Percentiles rank a stretch among this genome's conserved stretches.
Conservation (phyloP, 2,888 invertebrate genomes). For the Amphiduros pacificus region DNA sequence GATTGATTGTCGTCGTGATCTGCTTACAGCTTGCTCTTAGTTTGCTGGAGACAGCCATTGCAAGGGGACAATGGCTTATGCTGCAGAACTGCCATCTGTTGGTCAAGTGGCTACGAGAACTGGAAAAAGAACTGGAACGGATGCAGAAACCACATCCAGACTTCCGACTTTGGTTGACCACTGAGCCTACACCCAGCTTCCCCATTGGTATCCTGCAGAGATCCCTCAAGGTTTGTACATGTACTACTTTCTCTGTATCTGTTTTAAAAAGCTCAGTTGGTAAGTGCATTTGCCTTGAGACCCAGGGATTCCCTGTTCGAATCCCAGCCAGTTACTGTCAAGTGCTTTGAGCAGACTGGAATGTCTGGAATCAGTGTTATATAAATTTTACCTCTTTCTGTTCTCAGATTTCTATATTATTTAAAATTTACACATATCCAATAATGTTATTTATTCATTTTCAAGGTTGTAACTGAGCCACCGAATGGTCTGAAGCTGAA, state of each 20-base stretch:
- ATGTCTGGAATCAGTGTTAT: too few relatives aligned
- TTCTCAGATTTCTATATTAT: not conserved
- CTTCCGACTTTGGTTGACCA: conserved; percentile 90
- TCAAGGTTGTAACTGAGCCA: conserved; percentile 90
- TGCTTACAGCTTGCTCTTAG: conserved; percentile 68
- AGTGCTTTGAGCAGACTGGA: too few relatives aligned
- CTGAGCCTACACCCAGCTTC: conserved; percentile 83
- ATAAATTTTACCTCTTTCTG: not conserved
- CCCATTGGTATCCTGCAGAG: conserved; percentile 87
- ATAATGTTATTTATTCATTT: conserved; percentile 30
- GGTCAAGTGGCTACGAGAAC: conserved; percentile 74
- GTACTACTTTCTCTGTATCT: too few relatives aligned
- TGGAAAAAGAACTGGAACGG: conserved; percentile 83
- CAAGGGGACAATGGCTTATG: conserved; percentile 84
- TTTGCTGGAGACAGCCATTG: conserved; percentile 58
- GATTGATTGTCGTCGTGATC: not conserved
- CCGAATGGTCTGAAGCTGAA: conserved; percentile 89
- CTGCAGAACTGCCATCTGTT: conserved; percentile 90
- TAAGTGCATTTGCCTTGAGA: too few relatives aligned
- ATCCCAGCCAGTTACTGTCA: too few relatives aligned
- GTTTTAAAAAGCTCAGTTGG: too few relatives aligned
- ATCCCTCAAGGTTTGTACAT: conserved; percentile 75
- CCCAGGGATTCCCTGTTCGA: too few relatives aligned
- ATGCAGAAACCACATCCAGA: conserved; percentile 83
- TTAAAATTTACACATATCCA: not conserved